Conservation (phyloP, 2,888 invertebrate genomes). For the Erebia ligea region DNA sequence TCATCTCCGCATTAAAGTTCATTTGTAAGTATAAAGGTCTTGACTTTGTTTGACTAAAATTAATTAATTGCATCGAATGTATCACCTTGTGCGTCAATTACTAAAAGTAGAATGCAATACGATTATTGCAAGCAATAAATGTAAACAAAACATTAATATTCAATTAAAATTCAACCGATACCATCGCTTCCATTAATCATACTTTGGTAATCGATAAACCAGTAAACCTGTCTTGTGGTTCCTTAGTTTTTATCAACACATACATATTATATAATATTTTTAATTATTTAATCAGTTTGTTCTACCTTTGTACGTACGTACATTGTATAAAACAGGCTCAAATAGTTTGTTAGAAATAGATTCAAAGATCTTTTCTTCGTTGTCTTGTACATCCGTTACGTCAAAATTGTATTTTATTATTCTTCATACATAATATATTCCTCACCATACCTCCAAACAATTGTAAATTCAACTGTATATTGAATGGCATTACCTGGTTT, state of each 20-base stretch:
- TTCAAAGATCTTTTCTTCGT: constrained; percentile 6
- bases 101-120: constrained; percentile 22
- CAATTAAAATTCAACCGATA: constrained; percentile 61
- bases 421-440: constrained; percentile 26
- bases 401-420: constrained; percentile 17
- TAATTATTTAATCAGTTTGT: constrained; percentile 26
- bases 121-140: constrained; percentile 26
- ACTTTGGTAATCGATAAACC: constrained; percentile 59
- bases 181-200: constrained; percentile 61
- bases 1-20: no score
- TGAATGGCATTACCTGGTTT: constrained; percentile 45
- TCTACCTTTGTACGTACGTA: neutral
- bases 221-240: constrained; percentile 51
- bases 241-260: constrained; percentile 25
- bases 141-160: constrained; percentile 49
- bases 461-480: constrained; percentile 48
- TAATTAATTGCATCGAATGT: neutral
- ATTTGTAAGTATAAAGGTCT: neutral
- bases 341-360: neutral
- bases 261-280: constrained; percentile 20
- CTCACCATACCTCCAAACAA: constrained; percentile 30
- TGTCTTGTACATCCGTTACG: constrained; percentile 17
- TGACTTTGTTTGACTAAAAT: neutral
- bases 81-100: constrained; percentile 10
- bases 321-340: no score